Evolutionary conservation across 2,113 vertebrate species (phyloP).

Genomic region (Stictonetta naevosa): DNA sequence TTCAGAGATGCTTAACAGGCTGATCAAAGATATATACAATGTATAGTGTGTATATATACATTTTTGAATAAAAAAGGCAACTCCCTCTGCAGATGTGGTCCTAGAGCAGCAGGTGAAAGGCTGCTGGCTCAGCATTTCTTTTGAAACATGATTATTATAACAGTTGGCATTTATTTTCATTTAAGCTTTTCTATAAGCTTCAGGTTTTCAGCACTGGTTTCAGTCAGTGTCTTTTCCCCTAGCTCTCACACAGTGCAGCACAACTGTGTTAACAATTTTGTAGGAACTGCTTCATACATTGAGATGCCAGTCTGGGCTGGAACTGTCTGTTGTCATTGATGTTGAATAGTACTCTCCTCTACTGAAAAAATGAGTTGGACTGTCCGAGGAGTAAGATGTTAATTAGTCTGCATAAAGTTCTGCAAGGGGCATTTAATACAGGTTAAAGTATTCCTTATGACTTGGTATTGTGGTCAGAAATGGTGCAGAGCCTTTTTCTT

Average conservation of each 20-base stretch:
- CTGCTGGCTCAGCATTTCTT: neutral
- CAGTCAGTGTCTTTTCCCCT: neutral
- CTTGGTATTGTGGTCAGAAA: neutral
- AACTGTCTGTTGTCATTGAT: neutral
- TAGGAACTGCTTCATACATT: neutral
- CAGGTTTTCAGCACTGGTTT: neutral
- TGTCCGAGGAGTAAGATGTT: neutral
- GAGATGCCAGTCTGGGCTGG: neutral
- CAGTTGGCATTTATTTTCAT: neutral
- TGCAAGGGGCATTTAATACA: neutral
- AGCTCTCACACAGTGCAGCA: neutral
- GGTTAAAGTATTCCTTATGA: neutral
- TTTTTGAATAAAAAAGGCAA: neutral
- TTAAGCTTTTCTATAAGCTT: neutral
- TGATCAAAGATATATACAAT: neutral
- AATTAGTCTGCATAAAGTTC: neutral
- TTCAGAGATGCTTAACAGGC: neutral
- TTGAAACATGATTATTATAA: neutral
- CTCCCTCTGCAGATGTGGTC: neutral
- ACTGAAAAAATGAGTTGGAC: neutral
- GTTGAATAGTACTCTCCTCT: neutral
- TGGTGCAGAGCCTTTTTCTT: neutral
- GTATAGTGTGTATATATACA: accelerated
- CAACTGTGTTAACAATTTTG: neutral
- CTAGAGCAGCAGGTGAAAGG: neutral